phyloP scores from a whole-genome alignment of 37 sponge, comb jelly and placozoan genomes.

The Haliclona indistincta region DNA sequence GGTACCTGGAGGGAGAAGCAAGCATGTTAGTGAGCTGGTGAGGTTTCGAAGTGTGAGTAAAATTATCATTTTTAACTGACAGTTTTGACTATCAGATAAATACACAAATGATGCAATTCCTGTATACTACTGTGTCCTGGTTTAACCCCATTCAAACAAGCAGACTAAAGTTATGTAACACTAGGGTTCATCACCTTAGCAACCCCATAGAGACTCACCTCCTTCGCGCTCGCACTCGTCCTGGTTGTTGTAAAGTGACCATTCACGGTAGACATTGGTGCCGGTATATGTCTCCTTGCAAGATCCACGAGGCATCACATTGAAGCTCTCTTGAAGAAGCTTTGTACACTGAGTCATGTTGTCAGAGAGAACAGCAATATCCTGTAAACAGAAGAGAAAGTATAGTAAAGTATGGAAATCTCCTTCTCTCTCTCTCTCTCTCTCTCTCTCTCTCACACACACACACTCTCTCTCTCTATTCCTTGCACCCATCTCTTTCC shows the following conservation, averaged over 20 bases:
- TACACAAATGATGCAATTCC: no score
- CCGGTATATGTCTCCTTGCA: conserved; percentile 68
- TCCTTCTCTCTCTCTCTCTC: no score
- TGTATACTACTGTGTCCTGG: no score
- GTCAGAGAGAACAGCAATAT: conserved; percentile 87
- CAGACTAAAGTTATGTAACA: no score
- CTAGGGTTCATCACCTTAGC: no score
- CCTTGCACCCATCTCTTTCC: neutral
- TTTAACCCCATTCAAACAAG: no score
- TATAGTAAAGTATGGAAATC: no score
- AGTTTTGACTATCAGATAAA: no score
- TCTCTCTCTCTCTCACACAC: no score
- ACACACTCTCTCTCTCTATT: no score
- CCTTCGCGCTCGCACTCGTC: conserved; percentile 60
- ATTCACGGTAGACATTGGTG: neutral
- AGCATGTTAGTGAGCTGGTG: neutral
- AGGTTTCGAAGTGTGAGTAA: neutral
- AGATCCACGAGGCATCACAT: conserved; percentile 61
- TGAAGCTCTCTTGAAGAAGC: conserved; percentile 82
- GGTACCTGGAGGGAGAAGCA: conserved; percentile 15
- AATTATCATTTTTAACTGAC: no score
- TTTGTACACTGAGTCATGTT: conserved; percentile 69
- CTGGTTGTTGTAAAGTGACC: conserved; percentile 75
- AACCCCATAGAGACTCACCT: conserved; percentile 50
- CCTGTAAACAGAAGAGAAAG: conserved; percentile 30